phyloP scores from a whole-genome alignment of 2,888 invertebrate species.

The Electrophaes corylata region DNA sequence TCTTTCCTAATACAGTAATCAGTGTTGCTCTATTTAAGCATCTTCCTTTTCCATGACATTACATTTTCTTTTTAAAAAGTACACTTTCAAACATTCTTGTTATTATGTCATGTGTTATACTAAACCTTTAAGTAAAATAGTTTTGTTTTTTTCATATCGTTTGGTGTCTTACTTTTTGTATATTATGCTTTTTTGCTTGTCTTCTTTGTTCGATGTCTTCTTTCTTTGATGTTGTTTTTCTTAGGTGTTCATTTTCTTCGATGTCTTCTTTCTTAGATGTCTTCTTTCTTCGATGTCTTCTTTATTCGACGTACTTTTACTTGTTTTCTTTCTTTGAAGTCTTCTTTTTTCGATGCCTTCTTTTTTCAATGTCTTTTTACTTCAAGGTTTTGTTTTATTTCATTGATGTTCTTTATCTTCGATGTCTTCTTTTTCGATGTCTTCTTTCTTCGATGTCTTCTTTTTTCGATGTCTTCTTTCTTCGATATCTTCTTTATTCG shows the following conservation, averaged over 20 bases:
- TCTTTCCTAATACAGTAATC: no score
- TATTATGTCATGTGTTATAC: no score
- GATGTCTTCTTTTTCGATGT: conserved; percentile 25
- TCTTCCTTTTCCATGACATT: not conserved
- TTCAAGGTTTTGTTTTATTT: conserved; percentile 10
- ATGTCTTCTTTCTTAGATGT: not conserved
- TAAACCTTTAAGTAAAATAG: not conserved
- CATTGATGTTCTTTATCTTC: conserved; percentile 28
- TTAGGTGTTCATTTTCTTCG: no score
- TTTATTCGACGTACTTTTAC: not conserved
- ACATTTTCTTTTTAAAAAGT: no score
- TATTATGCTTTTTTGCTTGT: not conserved
- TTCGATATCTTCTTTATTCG: conserved; percentile 11
- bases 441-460: conserved; percentile 15
- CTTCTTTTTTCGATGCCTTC: not conserved
- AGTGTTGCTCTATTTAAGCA: conserved; percentile 2
- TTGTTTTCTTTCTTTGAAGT: conserved; percentile 15
- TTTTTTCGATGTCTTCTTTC: conserved; percentile 19
- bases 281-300: conserved; percentile 8
- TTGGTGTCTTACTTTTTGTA: no score
- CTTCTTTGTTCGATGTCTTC: not conserved
- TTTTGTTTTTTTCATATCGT: conserved; percentile 11
- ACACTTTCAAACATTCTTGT: no score
- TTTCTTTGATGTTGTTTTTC: no score
- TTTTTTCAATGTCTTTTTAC: conserved; percentile 19